These are phyloP conservation scores for Ceratosolen fusciceps DNA, from an alignment of 1,140 invertebrate genomes.

Conservation along the genomic window DNA sequence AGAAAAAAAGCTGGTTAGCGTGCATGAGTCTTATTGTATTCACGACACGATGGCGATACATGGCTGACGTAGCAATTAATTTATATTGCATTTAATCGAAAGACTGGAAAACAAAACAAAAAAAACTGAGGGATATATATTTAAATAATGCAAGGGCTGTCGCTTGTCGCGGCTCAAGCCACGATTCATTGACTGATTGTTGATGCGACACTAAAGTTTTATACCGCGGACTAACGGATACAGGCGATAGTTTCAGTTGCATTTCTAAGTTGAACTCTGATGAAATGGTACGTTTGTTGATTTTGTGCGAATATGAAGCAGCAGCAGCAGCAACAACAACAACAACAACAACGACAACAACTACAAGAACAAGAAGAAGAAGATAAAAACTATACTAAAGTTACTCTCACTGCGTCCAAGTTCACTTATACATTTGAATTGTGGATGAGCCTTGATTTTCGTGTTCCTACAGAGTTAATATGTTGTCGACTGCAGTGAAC, in stretches of 20 bases:
- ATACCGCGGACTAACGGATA: constrained; percentile 42
- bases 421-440: constrained; percentile 51
- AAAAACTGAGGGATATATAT: constrained; percentile 40
- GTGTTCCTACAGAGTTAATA: constrained; percentile 55
- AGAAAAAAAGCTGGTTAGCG: too few species aligned
- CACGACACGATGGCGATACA: background rate
- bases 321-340: too few species aligned
- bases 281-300: constrained; percentile 37
- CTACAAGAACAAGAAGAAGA: too few species aligned
- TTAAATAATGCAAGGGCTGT: too few species aligned
- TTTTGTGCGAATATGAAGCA: constrained; percentile 24
- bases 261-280: constrained; percentile 34
- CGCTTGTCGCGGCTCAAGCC: background rate
- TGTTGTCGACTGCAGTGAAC: constrained; percentile 40
- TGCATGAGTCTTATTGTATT: too few species aligned
- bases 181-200: constrained; percentile 38
- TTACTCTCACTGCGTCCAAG: constrained; percentile 51
- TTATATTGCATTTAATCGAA: constrained; percentile 41
- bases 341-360: too few species aligned
- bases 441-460: constrained; percentile 54
- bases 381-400: constrained; percentile 51
- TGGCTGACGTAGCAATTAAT: constrained; percentile 27
- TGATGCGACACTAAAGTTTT: constrained; percentile 27
- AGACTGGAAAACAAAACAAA: too few species aligned
- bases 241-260: constrained; percentile 36